Conservation (phyloP, 2,797 vertebrate species). For the Oreochromis grahami region DNA sequence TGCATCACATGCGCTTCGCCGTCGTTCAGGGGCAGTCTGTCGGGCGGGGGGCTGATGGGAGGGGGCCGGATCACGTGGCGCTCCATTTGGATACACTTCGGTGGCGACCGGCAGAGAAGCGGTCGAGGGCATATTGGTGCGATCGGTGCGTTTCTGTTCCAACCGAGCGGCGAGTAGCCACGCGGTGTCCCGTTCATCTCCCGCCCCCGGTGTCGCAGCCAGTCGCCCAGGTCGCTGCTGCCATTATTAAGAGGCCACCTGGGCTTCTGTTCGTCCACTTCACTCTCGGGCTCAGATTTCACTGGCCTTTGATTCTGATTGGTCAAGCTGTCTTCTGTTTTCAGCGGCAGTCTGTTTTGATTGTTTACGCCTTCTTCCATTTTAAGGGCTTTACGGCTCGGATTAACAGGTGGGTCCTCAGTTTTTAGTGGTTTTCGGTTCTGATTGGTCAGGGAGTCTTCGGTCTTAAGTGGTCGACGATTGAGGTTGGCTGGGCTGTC, state of each 20-base stretch:
- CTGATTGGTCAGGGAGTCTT: conserved; percentile 82
- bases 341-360: conserved; percentile 74
- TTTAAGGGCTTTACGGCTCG: conserved; percentile 82
- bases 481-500: conserved; percentile 77
- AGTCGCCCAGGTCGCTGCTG: conserved; percentile 77
- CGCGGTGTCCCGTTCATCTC: conserved; percentile 79
- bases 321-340: conserved; percentile 83
- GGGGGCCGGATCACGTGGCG: conserved; percentile 93
- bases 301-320: conserved; percentile 87
- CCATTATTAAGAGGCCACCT: conserved; percentile 74
- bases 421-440: conserved; percentile 85
- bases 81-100: conserved; percentile 94
- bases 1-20: conserved; percentile 88
- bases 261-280: conserved; percentile 80
- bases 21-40: conserved; percentile 84
- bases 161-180: conserved; percentile 72
- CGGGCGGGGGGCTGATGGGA: conserved; percentile 93
- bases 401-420: conserved; percentile 80
- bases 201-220: conserved; percentile 80
- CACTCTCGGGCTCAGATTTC: conserved; percentile 84
- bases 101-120: conserved; percentile 85
- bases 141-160: conserved; percentile 71
- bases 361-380: conserved; percentile 80
- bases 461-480: conserved; percentile 81
- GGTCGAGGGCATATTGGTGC: conserved; percentile 81